Base-by-base conservation (phyloP, 1,140 invertebrate species). In the Lepidurus couesii region DNA sequence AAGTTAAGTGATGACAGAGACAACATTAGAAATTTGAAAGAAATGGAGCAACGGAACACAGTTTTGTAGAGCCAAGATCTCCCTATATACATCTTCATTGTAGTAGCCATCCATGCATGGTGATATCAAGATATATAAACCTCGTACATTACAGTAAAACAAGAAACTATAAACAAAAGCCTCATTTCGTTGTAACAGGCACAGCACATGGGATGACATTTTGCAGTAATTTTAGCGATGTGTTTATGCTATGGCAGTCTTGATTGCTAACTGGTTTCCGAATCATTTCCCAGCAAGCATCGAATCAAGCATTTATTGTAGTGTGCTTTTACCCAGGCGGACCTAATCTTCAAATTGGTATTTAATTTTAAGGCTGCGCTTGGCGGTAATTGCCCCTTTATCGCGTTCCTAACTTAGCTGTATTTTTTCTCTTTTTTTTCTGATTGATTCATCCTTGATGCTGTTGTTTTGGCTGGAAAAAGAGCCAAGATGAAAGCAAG, bases 101-200 rank as follows among this genome's bases (percentile, higher is more conserved):
- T 65, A 65, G 21, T 65, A 65, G 53, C 16, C 53, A 65, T 21
- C 21, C 53, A 7, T 65, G 16, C 53, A 65, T 16, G 53, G 53
- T 65, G 53, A 65, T 65, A 65, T 65, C 53, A 65, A 65, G 53
- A 65, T 65, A 65, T 21, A 65, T 65, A 21, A 65, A 65, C 9
- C 21, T 65, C 53, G 21, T 65, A 21, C 21, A 65, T 65, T 65
- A 13, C 53, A n/a, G 9, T 9, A n/a, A 21, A 65, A n/a, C 53
- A 16, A 34, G 3, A 34, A 34, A n/a, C 21, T 65, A 5, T 65
- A 13, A 7, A 0, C 4, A 65, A 65, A 65, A 13, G 13, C 47
- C 6, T 21, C 13, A 65, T n/a, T 65, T 65, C 16, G 8, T 65
- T 65, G 4, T 65, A 21, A 65, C 53, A 65, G n/a, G 53, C 53